Conservation (phyloP, 2,888 invertebrate species). For the Stenurella melanura region DNA sequence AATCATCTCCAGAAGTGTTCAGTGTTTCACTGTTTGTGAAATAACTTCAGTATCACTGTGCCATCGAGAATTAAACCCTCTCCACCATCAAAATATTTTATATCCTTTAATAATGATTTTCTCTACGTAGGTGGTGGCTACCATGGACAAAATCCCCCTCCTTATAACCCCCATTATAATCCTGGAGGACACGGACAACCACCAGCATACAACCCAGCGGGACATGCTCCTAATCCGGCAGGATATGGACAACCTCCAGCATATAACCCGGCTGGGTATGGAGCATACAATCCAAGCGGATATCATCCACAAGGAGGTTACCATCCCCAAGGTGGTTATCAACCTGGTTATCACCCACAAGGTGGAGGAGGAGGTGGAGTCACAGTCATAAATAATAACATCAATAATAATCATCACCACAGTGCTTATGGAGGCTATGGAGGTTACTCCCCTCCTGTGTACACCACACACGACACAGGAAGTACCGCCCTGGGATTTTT, state of each 20-base stretch:
- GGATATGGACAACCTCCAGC: slow-evolving; percentile 54
- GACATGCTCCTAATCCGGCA: slow-evolving; percentile 54
- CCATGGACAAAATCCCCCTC: background rate
- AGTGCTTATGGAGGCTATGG: slow-evolving; percentile 51
- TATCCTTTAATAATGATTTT: too few species aligned
- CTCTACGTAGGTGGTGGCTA: background rate
- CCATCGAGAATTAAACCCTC: background rate
- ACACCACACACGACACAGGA: slow-evolving; percentile 61
- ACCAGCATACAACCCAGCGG: slow-evolving; percentile 53
- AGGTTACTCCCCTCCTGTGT: slow-evolving; percentile 45
- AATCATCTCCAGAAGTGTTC: too few species aligned
- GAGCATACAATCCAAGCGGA: slow-evolving; percentile 53
- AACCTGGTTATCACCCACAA: slow-evolving; percentile 48
- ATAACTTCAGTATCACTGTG: background rate
- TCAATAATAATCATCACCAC: slow-evolving; percentile 62
- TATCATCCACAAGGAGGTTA: slow-evolving; percentile 39
- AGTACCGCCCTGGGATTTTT: slow-evolving; percentile 66
- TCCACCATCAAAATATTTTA: too few species aligned
- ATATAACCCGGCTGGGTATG: slow-evolving; percentile 58
- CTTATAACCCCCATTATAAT: background rate
- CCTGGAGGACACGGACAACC: slow-evolving; percentile 43
- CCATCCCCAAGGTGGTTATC: slow-evolving; percentile 43
- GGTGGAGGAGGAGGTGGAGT: slow-evolving; percentile 48
- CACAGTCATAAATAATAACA: slow-evolving; percentile 62
- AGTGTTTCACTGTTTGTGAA: too few species aligned